A percentile compares a stretch with the other conserved stretches of the same genome.
Evolutionary conservation across 2,113 vertebrate genomes (phyloP).

Genomic region (Galemys pyrenaicus): DNA sequence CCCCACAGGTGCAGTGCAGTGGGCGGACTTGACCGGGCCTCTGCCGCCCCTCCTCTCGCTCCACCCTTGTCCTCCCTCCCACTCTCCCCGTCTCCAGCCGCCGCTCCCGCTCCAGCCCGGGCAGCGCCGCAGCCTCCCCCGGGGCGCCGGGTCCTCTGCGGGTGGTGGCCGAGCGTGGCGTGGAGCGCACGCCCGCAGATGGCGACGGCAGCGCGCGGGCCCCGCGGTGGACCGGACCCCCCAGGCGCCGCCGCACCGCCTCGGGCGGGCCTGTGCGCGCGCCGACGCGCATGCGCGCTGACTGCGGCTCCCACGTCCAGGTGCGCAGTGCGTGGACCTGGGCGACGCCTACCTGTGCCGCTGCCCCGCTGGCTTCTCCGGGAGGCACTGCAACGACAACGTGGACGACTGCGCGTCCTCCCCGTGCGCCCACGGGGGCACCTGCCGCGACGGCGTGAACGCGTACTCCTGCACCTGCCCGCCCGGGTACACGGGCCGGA

Average conservation of each 20-base stretch:
- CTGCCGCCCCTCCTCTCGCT: too few relatives aligned
- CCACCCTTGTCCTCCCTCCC: too few relatives aligned
- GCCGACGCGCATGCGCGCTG: too few relatives aligned
- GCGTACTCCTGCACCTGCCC: slow-evolving; percentile 95
- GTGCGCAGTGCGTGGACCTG: slow-evolving; percentile 94
- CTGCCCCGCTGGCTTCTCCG: slow-evolving; percentile 94
- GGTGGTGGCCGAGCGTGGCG: too few relatives aligned
- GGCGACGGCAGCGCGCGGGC: too few relatives aligned
- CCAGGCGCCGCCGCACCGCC: too few relatives aligned
- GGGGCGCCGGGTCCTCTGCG: not conserved
- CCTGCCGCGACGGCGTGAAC: slow-evolving; percentile 92
- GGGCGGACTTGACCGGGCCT: too few relatives aligned
- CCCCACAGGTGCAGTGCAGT: not conserved
- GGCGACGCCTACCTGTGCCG: slow-evolving; percentile 95
- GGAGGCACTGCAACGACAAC: slow-evolving; percentile 92
- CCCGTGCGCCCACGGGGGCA: slow-evolving; percentile 95
- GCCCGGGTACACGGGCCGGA: slow-evolving; percentile 95
- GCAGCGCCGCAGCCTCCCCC: not conserved
- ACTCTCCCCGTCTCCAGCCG: too few relatives aligned
- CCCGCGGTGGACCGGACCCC: too few relatives aligned
- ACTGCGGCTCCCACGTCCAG: slow-evolving; percentile 80
- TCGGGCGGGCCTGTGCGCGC: too few relatives aligned
- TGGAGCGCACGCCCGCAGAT: too few relatives aligned
- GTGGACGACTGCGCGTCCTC: slow-evolving; percentile 90
- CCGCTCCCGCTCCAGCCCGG: not conserved